These are phyloP conservation scores for Chloropsis cyanopogon DNA, from an alignment of 2,113 vertebrate species.

Conservation along the genomic window DNA sequence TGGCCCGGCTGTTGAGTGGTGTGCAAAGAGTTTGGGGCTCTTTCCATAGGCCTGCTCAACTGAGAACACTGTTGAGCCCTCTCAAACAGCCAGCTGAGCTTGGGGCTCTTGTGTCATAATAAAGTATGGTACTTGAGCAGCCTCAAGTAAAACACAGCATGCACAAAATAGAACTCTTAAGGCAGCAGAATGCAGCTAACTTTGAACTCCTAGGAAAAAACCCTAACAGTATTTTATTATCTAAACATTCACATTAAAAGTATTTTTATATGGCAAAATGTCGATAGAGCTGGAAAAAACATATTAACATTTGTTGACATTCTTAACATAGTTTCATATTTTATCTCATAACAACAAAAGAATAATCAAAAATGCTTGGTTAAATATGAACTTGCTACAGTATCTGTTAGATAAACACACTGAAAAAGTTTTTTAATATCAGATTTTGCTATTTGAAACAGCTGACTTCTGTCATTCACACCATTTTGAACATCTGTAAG, in stretches of 20 bases:
- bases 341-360: neutral
- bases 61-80: neutral
- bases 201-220: neutral
- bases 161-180: neutral
- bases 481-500: neutral
- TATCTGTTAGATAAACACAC: neutral
- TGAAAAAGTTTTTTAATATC: neutral
- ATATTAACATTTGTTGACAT: neutral
- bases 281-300: neutral
- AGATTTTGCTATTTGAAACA: neutral
- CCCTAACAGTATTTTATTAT: neutral
- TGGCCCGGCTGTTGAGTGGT: neutral
- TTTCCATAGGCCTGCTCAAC: neutral
- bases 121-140: neutral
- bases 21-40: neutral
- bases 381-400: neutral
- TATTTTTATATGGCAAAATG: neutral
- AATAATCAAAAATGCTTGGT: neutral
- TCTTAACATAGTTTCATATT: neutral
- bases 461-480: neutral
- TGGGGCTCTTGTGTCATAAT: neutral
- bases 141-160: neutral
- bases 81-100: neutral
- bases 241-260: conserved; percentile 14
- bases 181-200: neutral